Base-by-base conservation (phyloP, 2,888 invertebrate species). In the Phaonia tiefii region DNA sequence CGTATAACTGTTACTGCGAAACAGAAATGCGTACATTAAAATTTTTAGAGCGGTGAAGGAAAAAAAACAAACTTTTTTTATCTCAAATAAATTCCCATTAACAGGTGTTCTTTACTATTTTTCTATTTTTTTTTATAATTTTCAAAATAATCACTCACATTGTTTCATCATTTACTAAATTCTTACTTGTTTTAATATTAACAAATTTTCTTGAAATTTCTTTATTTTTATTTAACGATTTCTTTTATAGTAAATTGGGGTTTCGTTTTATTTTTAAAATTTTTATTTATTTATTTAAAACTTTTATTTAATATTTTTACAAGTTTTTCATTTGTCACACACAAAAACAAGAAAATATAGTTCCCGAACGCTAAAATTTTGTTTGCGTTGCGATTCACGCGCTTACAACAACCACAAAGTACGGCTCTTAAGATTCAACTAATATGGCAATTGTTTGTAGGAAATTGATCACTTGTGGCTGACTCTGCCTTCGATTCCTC, bases 371-470 rank as follows among this genome's bases (percentile, higher is more conserved):
- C 20, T 51, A 22, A 15, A 37, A 44, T 60, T 7, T 15, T 63
- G 39, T 25, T 15, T 42, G n/a, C 4, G 63, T 63, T 63, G 63
- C 63, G 63, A 42, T 60, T 72, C 17, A 81, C 78, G 81, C 81
- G 81, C 81, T 81, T 75, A 78, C 56, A 78, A 75, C 81, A 81
- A 78, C 81, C 81, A 69, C 56, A 81, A 81, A 75, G 75, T 81
- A 72, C 75, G 81, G 78, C 81, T 81, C 81, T 78, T 81, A 81
- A 81, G 78, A 81, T 58, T 75, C 81, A 75, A 81, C 81, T 81
- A 75, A 31, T 66, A 65, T 67, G 71, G 69, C 63, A 77, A 74
- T 54, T 75, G 63, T 78, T 69, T 22, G 26, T 69, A n/a, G n/a
- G n/a, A 75, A 72, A 75, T 22, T 75, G 81, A 81, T 81, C 81